Evolutionary conservation across 2,797 vertebrate species (phyloP).

Genomic region (Smutsia temminckii): DNA sequence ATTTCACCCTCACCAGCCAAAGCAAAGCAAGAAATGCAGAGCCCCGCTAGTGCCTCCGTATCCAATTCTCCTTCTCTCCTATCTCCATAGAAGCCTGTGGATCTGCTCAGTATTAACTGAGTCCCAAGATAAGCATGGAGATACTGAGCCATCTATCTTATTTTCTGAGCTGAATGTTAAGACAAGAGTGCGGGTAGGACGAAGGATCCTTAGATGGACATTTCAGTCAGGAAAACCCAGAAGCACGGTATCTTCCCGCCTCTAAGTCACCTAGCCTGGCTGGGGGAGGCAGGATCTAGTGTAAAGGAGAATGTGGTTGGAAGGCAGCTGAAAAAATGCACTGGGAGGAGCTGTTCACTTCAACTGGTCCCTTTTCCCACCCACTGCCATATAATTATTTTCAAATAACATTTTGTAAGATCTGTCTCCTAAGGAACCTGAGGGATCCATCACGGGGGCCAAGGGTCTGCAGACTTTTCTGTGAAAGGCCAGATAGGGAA

Average conservation of each 20-base stretch:
- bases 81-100: fast-evolving
- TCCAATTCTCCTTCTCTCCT: neutral
- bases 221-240: neutral
- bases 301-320: fast-evolving
- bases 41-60: fast-evolving
- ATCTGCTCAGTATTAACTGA: neutral
- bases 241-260: neutral
- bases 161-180: neutral
- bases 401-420: neutral
- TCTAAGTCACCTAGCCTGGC: neutral
- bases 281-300: neutral
- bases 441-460: neutral
- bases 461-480: neutral
- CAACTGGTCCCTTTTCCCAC: fast-evolving
- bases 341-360: neutral
- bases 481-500: neutral
- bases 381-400: neutral
- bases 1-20: fast-evolving
- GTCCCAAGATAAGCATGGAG: fast-evolving
- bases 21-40: neutral
- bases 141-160: neutral
- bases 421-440: neutral
- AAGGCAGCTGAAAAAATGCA: fast-evolving
- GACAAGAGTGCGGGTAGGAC: too few relatives aligned
- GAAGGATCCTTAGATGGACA: neutral